These are phyloP conservation scores for Caenorhabditis tropicalis DNA, from an alignment of 1,140 invertebrate genomes.

Conservation along the genomic window DNA sequence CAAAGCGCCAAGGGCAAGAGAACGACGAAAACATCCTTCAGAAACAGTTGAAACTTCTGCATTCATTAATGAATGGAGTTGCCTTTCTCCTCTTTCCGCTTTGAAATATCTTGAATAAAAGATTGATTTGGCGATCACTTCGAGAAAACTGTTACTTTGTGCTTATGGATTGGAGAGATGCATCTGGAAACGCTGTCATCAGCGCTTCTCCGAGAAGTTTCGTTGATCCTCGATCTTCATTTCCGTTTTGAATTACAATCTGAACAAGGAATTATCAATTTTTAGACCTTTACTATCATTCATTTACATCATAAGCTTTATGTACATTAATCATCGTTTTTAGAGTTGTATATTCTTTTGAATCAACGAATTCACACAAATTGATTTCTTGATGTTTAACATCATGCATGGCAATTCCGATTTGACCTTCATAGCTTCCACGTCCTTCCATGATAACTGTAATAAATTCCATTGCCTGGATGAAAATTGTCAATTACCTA, in stretches of 20 bases:
- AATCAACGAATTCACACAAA: conserved; percentile 47
- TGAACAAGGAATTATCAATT: neutral
- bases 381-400: conserved; percentile 4
- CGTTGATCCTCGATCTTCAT: conserved; percentile 6
- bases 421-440: conserved; percentile 11
- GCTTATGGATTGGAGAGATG: neutral
- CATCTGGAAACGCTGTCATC: conserved; percentile 23
- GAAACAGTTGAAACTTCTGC: conserved; percentile 40
- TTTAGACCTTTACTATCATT: neutral
- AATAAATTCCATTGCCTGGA: neutral
- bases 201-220: conserved; percentile 17
- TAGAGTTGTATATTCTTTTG: conserved; percentile 19
- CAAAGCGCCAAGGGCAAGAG: neutral
- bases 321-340: conserved; percentile 41
- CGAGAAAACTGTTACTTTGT: neutral
- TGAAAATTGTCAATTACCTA: neutral
- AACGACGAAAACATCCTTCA: neutral
- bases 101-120: conserved; percentile 42
- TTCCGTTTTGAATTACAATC: conserved; percentile 40
- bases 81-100: neutral
- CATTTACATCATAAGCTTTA: conserved; percentile 39
- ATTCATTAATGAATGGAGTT: conserved; percentile 16
- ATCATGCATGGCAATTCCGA: conserved; percentile 48
- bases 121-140: neutral
- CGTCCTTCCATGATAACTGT: conserved; percentile 14